Base-by-base conservation (phyloP, 2,888 invertebrate genomes). In the Lycophotia porphyrea region DNA sequence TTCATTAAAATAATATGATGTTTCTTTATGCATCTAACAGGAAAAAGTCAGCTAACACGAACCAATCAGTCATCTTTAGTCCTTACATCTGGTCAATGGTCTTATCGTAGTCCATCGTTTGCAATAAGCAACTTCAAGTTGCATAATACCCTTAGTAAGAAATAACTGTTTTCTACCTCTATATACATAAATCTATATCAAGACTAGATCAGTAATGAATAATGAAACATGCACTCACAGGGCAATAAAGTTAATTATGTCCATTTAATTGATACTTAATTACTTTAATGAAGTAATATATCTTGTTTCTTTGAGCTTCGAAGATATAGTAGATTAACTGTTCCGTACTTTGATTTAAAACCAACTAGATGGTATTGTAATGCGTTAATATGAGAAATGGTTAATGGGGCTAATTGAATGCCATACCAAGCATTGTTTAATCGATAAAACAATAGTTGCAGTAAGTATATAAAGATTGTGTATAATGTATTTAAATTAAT, bases 261-360 rank as follows among this genome's bases (percentile, higher is more conserved):
- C 21, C 15, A 52, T 84, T 81, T 84, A 77, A 84, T 73, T 71
- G 84, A 84, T 81, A 81, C 81, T 84, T 75, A 84, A 75, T 77
- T 67, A 84, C 69, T 13, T 73, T 84, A 84, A 84, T 81, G 69
- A 77, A 77, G 84, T 71, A 64, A 84, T 84, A 70, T 75, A 75
- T 84, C 71, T 71, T 77, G 55, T 72, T 72, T 80, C 74, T 72
- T 84, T 77, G 63, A 72, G 69, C 66, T 77, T 76, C 84, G 64
- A 47, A 79, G 55, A 36, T 55, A 71, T 65, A 55, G 39, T 63
- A 66, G 44, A n/a, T 31, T 18, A 71, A 80, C 65, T 76, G 68
- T 73, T 66, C 8, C 52, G 34, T 49, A 49, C 31, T 64, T 69
- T 71, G 55, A 74, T 68, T 80, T 60, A 70, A 75, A 64, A 70